Percentiles rank a stretch among this genome's conserved stretches.
Evolutionary conservation across 2,113 vertebrate genomes (phyloP).

Genomic region (Xyliphius kryptos): DNA sequence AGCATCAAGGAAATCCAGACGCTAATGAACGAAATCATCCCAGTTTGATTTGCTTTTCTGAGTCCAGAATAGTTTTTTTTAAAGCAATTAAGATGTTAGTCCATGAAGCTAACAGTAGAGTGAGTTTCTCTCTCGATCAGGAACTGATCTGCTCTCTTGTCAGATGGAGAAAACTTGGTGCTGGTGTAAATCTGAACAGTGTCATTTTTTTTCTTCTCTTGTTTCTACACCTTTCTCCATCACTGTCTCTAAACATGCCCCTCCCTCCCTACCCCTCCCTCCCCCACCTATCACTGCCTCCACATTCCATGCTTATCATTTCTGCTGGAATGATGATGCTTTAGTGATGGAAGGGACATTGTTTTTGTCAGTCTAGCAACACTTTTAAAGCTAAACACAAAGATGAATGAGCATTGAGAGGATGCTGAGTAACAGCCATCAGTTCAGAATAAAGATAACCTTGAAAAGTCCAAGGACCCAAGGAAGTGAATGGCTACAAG

Average conservation of each 20-base stretch:
- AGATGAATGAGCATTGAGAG: no score
- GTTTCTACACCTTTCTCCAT: slow-evolving; percentile 25
- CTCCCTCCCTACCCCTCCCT: slow-evolving; percentile 10
- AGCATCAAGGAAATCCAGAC: background rate
- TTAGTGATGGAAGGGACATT: slow-evolving; percentile 18
- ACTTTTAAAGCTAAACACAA: background rate
- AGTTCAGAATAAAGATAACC: slow-evolving; percentile 3
- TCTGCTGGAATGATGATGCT: slow-evolving; percentile 33
- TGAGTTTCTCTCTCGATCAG: no score
- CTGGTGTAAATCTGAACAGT: no score
- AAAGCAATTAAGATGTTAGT: background rate
- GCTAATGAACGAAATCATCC: slow-evolving; percentile 10
- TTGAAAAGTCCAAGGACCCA: slow-evolving; percentile 15
- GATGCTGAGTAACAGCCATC: no score
- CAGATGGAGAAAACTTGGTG: no score
- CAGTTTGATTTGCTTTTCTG: background rate
- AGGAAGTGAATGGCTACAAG: slow-evolving; percentile 10
- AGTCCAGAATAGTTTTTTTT: background rate
- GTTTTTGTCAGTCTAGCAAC: background rate
- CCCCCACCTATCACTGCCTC: slow-evolving; percentile 5
- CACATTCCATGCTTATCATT: slow-evolving; percentile 45
- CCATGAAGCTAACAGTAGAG: background rate
- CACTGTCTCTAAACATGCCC: slow-evolving; percentile 21
- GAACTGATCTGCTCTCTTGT: no score
- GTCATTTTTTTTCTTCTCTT: slow-evolving; percentile 15